Evolutionary conservation across 2,797 vertebrate genomes (phyloP).

Genomic region (Megaceryle alcyon): DNA sequence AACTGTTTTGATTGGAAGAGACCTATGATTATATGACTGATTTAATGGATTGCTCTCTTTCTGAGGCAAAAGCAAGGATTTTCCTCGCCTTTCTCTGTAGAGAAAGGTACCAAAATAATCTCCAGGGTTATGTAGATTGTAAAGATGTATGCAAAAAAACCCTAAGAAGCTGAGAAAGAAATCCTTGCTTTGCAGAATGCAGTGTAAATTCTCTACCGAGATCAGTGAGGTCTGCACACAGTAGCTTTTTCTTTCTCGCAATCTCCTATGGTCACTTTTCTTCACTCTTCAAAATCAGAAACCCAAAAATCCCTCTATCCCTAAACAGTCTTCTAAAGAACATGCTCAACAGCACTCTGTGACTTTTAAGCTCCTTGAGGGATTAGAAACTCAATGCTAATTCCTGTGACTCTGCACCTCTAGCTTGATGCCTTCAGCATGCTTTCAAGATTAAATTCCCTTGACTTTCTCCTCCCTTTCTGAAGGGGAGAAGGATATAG

Average conservation of each 20-base stretch:
- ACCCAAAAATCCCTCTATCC: neutral
- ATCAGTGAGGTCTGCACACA: accelerated
- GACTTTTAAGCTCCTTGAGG: neutral
- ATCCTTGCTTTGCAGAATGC: neutral
- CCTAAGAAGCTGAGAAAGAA: neutral
- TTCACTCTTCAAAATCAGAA: neutral
- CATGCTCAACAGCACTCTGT: neutral
- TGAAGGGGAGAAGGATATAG: neutral
- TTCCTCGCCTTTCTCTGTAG: neutral
- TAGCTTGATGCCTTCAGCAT: neutral
- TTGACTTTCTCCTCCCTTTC: neutral
- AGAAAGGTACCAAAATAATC: neutral
- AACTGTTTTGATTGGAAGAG: no score
- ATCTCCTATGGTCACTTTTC: neutral
- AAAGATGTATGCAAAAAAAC: neutral
- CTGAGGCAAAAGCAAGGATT: neutral
- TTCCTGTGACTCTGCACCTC: neutral
- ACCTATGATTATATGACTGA: neutral
- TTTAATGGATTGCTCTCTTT: neutral
- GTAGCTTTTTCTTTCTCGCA: neutral
- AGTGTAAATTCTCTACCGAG: neutral
- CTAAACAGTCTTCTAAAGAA: neutral
- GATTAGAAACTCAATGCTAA: neutral
- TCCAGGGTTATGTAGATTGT: neutral
- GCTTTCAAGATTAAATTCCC: neutral